Base-by-base conservation (phyloP, 1,140 invertebrate species). In the Thaumetopoea pityocampa region DNA sequence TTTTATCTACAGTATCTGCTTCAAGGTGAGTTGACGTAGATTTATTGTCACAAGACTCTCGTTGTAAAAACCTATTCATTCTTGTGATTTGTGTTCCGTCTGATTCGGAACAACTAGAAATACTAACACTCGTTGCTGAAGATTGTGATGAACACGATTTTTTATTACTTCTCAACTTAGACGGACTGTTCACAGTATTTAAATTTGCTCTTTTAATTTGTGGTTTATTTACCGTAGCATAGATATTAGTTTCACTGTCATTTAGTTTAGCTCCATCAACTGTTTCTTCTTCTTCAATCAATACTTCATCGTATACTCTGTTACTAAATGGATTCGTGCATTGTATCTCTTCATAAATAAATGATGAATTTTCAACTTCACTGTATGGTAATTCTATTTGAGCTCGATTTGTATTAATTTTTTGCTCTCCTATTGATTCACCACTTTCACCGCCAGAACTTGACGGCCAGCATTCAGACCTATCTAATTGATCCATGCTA, bases 1-100 rank as follows among this genome's bases (percentile, higher is more conserved):
- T 91, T 65, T 89, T 89, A 50, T 93, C 91, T 37, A 90, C 87
- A 35, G 90, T 87, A 54, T 89, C 86, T 2, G 86, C 72, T 34
- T 88, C 86, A 41, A 88, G 67, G 59, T 89, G 88, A 8, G 88
- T 89, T 6, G 85, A 85, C 11, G 86, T 86, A 17, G 82, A 67
- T 64, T 85, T 84, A 32, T 78, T 61, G 47, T 85, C 82, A 60
- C 62, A 69, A 33, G 62, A 30, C 11, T 85, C 76, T 51, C 66
- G 72, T 20, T 77, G 67, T 36, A 76, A 19, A 36, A 77, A 33
- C 57, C 59, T 78, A 41, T 81, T 79, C 64, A 85, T 72, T 69
- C 64, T 77, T 5, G 84, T 86, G 3, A 84, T 81, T 59, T 87
- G 85, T 7, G 83, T 85, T 19, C 79, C 82, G 48, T 86, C 85